Evolutionary conservation across 92 coral and sea anemone genomes (phyloP).

Genomic region (Heteractis magnifica): DNA sequence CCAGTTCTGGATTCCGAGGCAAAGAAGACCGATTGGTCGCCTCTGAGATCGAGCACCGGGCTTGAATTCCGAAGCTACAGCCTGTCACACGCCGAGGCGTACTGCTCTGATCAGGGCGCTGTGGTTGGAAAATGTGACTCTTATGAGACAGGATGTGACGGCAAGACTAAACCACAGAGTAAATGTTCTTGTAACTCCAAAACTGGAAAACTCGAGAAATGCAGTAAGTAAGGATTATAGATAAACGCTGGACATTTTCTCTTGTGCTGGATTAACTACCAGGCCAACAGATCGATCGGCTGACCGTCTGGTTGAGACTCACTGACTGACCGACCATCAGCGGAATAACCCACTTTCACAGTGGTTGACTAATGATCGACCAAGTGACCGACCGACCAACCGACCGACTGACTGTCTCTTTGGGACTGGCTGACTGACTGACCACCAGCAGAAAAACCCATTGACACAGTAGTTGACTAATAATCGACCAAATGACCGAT

Average conservation of each 20-base stretch:
- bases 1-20: conserved; percentile 59
- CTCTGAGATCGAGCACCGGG: conserved; percentile 50
- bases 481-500: background rate
- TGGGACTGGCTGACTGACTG: background rate
- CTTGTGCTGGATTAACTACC: background rate
- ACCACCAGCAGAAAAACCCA: background rate
- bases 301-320: background rate
- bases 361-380: background rate
- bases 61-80: conserved; percentile 59
- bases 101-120: conserved; percentile 84
- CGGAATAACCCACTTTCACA: background rate
- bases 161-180: conserved; percentile 40
- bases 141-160: conserved; percentile 71
- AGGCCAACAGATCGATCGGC: background rate
- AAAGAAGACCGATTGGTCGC: conserved; percentile 34
- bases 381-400: background rate
- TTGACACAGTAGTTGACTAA: background rate
- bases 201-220: conserved; percentile 74
- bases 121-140: conserved; percentile 79
- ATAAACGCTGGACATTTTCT: too few relatives aligned
- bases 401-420: background rate
- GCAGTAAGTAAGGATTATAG: conserved; percentile 69
- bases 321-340: background rate
- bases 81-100: conserved; percentile 74
- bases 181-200: conserved; percentile 74